Conservation (phyloP, 1,140 invertebrate genomes). For the Oscheius sp. region DNA sequence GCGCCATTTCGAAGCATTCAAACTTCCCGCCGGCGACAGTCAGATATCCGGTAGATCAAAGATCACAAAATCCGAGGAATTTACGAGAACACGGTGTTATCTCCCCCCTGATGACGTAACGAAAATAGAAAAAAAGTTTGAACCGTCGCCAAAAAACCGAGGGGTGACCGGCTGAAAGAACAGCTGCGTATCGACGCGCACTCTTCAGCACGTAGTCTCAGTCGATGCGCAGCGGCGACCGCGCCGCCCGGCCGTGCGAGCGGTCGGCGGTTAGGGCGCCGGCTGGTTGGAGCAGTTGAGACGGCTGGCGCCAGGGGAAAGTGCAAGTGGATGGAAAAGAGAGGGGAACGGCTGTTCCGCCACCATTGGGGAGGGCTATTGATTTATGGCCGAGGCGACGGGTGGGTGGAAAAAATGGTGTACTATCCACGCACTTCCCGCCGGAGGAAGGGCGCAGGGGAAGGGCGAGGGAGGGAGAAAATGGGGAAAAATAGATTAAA, state of each 20-base stretch:
- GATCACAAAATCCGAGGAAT: neutral
- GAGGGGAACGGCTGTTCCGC: neutral
- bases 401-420: neutral
- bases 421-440: no score
- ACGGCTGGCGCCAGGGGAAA: neutral
- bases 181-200: neutral
- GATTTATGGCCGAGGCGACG: neutral
- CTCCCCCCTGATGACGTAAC: neutral
- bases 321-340: neutral
- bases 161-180: neutral
- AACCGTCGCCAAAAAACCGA: neutral
- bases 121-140: conserved; percentile 8
- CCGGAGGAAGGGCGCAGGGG: no score
- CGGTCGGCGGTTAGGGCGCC: neutral
- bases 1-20: neutral
- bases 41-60: neutral
- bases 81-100: neutral
- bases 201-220: neutral
- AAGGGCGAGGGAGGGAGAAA: neutral
- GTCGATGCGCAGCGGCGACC: neutral
- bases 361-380: neutral
- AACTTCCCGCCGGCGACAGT: neutral
- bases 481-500: no score
- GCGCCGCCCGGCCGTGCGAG: neutral
- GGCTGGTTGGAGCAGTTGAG: neutral